Conservation (phyloP, 1,140 invertebrate genomes). For the Ridgeia piscesae region DNA sequence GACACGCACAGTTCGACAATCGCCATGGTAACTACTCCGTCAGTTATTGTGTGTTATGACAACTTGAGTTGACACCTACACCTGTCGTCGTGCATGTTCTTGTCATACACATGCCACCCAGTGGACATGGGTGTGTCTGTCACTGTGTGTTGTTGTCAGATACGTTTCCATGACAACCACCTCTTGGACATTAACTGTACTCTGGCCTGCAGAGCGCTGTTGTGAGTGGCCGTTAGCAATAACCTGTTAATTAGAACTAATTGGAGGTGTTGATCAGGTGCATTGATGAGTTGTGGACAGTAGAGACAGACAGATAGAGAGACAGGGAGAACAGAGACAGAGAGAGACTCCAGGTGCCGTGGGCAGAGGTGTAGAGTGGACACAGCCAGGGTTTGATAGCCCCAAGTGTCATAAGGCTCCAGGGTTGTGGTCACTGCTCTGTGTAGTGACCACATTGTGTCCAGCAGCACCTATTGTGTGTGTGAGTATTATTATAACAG, state of each 20-base stretch:
- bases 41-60: neutral
- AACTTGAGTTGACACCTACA: neutral
- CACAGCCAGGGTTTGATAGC: no score
- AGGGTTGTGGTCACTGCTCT: no score
- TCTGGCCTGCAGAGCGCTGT: no score
- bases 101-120: neutral
- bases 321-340: no score
- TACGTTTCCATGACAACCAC: neutral
- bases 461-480: no score
- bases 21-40: neutral
- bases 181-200: neutral
- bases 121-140: neutral
- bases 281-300: neutral
- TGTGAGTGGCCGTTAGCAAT: neutral
- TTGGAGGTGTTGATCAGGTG: neutral
- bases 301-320: no score
- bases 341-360: no score
- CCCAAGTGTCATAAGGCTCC: no score
- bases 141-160: neutral
- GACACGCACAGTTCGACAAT: neutral
- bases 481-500: no score
- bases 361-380: no score
- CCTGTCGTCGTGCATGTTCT: neutral
- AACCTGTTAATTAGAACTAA: neutral
- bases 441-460: no score